Percentiles rank a stretch among this genome's conserved stretches.
Conservation (phyloP, 2,888 invertebrate species). For the Thysanoteuthis rhombus region DNA sequence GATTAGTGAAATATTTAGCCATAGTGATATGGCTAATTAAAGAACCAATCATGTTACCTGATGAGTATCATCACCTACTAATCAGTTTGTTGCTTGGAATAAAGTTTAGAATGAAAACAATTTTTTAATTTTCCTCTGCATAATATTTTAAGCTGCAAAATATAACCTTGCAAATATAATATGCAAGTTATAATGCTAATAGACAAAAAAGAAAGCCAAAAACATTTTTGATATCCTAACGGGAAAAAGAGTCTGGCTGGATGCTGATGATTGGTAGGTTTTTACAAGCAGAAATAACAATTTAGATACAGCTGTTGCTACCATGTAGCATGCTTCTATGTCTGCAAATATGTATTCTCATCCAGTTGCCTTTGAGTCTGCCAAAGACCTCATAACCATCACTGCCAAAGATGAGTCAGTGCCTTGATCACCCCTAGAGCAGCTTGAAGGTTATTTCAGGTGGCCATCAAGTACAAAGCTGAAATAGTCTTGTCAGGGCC, state of each 20-base stretch:
- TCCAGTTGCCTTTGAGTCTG: background rate
- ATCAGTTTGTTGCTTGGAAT: too few relatives aligned
- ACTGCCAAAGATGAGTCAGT: background rate
- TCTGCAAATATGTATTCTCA: background rate
- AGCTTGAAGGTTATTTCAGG: background rate
- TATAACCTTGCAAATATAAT: background rate
- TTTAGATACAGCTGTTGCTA: background rate
- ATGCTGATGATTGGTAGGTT: background rate
- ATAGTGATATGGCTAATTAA: too few relatives aligned
- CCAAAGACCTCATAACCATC: background rate
- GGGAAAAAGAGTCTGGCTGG: background rate
- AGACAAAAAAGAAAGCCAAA: background rate
- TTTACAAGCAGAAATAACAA: background rate
- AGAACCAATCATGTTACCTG: too few relatives aligned
- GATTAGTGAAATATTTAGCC: too few relatives aligned
- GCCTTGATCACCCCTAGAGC: background rate
- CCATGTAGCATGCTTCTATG: background rate
- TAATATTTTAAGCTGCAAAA: background rate
- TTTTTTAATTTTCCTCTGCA: too few relatives aligned
- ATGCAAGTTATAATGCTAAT: background rate
- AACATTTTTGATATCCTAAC: too few relatives aligned
- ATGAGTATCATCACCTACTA: too few relatives aligned
- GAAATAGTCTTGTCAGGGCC: background rate
- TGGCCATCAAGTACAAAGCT: background rate
- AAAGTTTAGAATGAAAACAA: too few relatives aligned